Evolutionary conservation across 2,888 invertebrate species (phyloP), one percentile per base, ranked within the genome.

Genomic region (Diplolepis rosae): DNA sequence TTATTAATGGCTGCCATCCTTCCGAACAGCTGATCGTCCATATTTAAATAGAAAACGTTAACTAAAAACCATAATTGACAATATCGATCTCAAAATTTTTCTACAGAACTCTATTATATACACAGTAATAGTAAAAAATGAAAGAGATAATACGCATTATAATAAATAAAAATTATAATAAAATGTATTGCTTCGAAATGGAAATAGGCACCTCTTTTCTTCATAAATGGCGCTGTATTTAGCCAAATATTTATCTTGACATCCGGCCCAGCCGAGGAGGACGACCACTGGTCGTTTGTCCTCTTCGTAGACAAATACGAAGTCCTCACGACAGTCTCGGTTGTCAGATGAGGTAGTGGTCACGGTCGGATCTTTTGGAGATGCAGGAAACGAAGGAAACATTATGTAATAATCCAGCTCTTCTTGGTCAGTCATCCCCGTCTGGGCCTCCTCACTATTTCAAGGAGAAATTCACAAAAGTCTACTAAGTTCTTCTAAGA

Each of bases 171-270:
- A n/a, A n/a, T n/a, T n/a, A n/a, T n/a, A n/a, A n/a, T n/a, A n/a
- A n/a, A n/a, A n/a, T n/a, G n/a, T n/a, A n/a, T n/a, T n/a, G n/a
- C n/a, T n/a, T n/a, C n/a, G n/a, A n/a, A n/a, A n/a, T n/a, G n/a
- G n/a, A n/a, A n/a, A n/a, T n/a, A n/a, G n/a, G 66, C 52, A 94
- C 95, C 95, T 94, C 82, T 92, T 91, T 72, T 94, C 92, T 83
- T 95, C 93, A 84, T 95, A 95, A 72, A 95, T 93, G 80, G 93
- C 92, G 54, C 94, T 93, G 89, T 95, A 95, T 85, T 95, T 95
- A 79, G 93, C 92, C 68, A 95, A 88, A 87, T 95, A 93, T 83
- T 93, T 92, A 87, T 95, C 95, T 86, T 93, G 91, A 85, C 95
- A 94, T 45, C 95, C 95, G 65, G 94, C 94, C 95, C 95, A 95